These are phyloP conservation scores for Uropsilus gracilis DNA, from an alignment of 2,113 vertebrate species.

Conservation along the genomic window DNA sequence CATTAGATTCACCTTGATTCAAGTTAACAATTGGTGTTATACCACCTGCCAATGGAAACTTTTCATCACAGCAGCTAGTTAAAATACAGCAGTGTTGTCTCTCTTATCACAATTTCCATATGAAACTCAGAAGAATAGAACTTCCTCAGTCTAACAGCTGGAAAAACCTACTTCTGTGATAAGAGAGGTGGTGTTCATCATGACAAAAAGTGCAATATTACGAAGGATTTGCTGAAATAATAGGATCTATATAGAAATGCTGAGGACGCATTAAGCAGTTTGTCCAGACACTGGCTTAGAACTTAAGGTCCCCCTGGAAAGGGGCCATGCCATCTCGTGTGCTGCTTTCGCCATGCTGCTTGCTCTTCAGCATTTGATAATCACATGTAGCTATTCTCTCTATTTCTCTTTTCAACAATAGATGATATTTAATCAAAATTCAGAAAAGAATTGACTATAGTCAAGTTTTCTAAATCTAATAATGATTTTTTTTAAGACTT, in stretches of 20 bases:
- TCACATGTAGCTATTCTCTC: slow-evolving; percentile 20
- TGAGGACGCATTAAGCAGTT: slow-evolving; percentile 81
- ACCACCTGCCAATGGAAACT: slow-evolving; percentile 73
- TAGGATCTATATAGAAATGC: slow-evolving; percentile 80
- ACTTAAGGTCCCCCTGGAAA: slow-evolving; percentile 83
- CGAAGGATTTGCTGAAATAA: slow-evolving; percentile 84
- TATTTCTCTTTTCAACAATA: background rate
- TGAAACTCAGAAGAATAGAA: slow-evolving; percentile 82
- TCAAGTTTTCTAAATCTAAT: slow-evolving; percentile 46
- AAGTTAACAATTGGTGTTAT: slow-evolving; percentile 80
- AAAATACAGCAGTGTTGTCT: slow-evolving; percentile 76
- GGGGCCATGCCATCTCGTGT: slow-evolving; percentile 32
- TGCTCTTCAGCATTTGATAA: slow-evolving; percentile 76
- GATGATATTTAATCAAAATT: slow-evolving; percentile 76
- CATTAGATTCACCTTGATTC: slow-evolving; percentile 85
- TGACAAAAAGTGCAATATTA: slow-evolving; percentile 79
- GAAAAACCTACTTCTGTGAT: slow-evolving; percentile 83
- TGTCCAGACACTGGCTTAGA: slow-evolving; percentile 79
- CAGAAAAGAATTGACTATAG: slow-evolving; percentile 63
- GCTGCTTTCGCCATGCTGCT: slow-evolving; percentile 26
- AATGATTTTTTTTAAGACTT: background rate
- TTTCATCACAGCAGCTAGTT: slow-evolving; percentile 78
- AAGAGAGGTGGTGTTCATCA: slow-evolving; percentile 83
- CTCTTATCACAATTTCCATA: slow-evolving; percentile 85
- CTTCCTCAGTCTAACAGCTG: slow-evolving; percentile 82